Evolutionary conservation across 1,140 invertebrate species (phyloP), one percentile per base, ranked within the genome.

Genomic region (Drosophila ananassae): DNA sequence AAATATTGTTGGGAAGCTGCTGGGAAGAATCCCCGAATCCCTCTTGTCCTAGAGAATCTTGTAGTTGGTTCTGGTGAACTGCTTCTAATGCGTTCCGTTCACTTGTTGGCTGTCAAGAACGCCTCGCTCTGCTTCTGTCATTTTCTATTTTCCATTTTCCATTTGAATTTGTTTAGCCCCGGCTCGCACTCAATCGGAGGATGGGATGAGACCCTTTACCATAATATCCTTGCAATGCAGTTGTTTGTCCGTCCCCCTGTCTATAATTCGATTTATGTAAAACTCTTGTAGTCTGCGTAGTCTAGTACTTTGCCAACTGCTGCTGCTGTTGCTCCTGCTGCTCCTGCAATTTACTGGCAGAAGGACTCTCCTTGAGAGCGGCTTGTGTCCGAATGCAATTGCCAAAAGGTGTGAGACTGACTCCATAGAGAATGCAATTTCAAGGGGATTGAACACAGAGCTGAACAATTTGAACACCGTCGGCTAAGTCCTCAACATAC

Each of bases 251-350:
- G 48, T 32, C 10, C 30, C 10, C 2, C 1, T 25, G 44, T 47
- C 79, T 69, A 82, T 82, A 82, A 82, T 82, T 82, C 79, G 79
- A 82, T 81, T 81, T 81, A 81, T 81, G 78, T 68, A 81, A 81
- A 81, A 77, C 73, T 55, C 56, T 73, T 55, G 64, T 75, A 41
- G 73, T 68, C 58, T 34, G 41, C 39, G 66, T 44, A 34, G 73
- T 58, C 30, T 41, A 52, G 53, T 54, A 63, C 30, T 71, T 61
- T 61, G 52, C 63, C 57, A 37, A 58, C 60, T 56, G 69, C 68
- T 32, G 8, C 32, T n/a, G 10, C 34, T 37, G 34, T 10, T 37
- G 34, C 32, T 37, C 2, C 34, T 37, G 34, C 34, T 37, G 34
- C 9, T 37, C 3, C 34, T 74, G 73, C 73, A 82, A 81, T 76